These are phyloP conservation scores for Cryptoprocta ferox DNA, from an alignment of 2,797 vertebrate genomes.

Conservation along the genomic window DNA sequence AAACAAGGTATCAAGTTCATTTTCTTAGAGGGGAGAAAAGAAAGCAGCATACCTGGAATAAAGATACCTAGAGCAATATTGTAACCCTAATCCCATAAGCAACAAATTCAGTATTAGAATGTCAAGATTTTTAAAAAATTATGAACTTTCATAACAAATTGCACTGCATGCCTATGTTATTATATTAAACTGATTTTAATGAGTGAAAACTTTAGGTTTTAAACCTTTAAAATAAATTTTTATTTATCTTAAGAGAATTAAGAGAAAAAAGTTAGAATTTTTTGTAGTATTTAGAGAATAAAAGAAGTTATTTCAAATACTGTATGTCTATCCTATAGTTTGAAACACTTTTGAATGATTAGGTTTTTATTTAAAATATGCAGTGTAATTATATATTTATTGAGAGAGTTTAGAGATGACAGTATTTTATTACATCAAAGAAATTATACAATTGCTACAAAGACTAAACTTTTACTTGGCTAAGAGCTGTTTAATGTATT, in stretches of 20 bases:
- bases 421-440: not conserved
- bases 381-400: not conserved
- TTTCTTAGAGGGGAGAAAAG: not conserved
- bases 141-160: not conserved
- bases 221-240: not conserved
- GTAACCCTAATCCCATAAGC: not conserved
- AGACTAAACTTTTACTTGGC: slow-evolving; percentile 4
- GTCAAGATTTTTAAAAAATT: not conserved
- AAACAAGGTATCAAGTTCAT: not conserved
- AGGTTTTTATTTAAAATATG: slow-evolving; percentile 34
- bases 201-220: not conserved
- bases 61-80: not conserved
- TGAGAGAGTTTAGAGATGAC: not conserved
- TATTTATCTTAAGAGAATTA: not conserved
- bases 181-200: not conserved
- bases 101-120: not conserved
- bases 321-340: not conserved
- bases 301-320: not conserved
- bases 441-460: not conserved
- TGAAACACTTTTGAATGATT: slow-evolving; percentile 20
- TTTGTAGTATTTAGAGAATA: not conserved
- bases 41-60: not conserved
- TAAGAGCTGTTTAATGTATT: not conserved
- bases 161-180: not conserved
- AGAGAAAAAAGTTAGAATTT: not conserved